Conservation (phyloP, 2,113 vertebrate genomes). For the Orthonyx spaldingii region DNA sequence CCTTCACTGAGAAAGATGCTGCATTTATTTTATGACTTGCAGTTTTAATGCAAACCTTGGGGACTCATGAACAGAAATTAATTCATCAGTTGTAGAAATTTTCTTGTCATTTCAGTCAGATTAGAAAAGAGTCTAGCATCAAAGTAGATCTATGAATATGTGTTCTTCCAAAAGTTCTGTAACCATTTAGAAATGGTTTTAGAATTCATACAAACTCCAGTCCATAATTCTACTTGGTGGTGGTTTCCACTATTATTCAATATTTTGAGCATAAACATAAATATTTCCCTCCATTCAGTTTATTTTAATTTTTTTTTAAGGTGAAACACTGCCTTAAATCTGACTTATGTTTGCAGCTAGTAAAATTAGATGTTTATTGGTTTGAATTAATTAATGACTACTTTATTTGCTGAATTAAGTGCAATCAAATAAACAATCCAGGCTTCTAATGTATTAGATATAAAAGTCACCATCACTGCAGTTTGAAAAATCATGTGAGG, state of each 20-base stretch:
- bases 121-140: neutral
- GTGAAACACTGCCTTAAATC: neutral
- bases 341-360: neutral
- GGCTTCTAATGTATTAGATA: neutral
- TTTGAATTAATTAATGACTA: neutral
- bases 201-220: neutral
- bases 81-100: neutral
- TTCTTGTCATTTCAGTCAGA: neutral
- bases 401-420: neutral
- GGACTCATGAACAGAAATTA: conserved; percentile 1
- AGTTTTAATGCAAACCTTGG: neutral
- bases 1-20: neutral
- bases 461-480: neutral
- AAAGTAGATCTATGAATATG: neutral
- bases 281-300: neutral
- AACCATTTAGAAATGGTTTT: neutral
- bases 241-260: neutral
- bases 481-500: neutral
- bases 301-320: neutral
- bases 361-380: neutral
- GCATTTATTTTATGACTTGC: neutral
- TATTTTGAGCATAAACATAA: neutral
- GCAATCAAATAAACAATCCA: neutral
- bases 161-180: neutral
- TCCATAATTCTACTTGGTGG: neutral